phyloP scores from a whole-genome alignment of 35 echinoderm and acorn worm species.

The Anneissia japonica region DNA sequence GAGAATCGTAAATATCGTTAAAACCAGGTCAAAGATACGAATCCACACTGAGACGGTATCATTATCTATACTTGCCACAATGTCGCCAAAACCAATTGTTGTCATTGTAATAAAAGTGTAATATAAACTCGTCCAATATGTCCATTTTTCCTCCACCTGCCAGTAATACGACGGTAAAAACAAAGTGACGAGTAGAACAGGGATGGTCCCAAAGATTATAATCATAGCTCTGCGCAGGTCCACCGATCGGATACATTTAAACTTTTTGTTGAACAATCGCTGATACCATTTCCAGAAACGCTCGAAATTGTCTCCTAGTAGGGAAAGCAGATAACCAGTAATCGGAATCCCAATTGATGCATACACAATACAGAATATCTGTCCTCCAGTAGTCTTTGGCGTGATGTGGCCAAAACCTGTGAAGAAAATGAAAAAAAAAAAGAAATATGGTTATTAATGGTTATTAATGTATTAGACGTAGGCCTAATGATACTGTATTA shows the following conservation, averaged over 20 bases:
- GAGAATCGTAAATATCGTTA: not conserved
- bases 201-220: not conserved
- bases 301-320: not conserved
- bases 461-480: too few species aligned
- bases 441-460: too few species aligned
- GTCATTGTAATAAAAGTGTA: conserved; percentile 12
- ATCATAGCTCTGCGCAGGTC: not conserved
- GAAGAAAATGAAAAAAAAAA: not conserved
- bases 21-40: not conserved
- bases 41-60: not conserved
- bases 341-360: not conserved
- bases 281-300: not conserved
- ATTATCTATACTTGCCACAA: not conserved
- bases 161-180: not conserved
- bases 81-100: conserved; percentile 16
- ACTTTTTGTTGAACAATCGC: not conserved
- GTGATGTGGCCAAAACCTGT: not conserved
- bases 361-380: not conserved
- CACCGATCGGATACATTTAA: not conserved
- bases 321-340: not conserved
- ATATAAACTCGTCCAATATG: not conserved
- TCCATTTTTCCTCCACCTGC: not conserved
- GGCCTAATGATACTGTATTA: too few species aligned
- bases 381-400: not conserved
- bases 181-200: not conserved